Conservation (phyloP, 2,797 vertebrate genomes). For the Catamblyrhynchus diadema region DNA sequence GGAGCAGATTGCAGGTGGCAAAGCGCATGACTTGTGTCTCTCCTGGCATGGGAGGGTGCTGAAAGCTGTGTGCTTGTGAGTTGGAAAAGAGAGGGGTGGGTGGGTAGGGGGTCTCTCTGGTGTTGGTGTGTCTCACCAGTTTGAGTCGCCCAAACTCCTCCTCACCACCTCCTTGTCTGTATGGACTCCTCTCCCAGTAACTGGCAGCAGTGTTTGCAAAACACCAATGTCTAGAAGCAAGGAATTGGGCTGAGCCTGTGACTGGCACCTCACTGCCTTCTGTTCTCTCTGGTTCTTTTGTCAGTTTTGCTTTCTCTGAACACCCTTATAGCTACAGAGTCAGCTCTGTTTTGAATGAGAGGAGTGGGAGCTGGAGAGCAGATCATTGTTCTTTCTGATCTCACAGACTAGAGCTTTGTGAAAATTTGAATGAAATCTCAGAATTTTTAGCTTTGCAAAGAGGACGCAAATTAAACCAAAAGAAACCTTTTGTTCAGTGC, state of each 20-base stretch:
- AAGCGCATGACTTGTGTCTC: fast-evolving
- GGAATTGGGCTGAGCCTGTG: not conserved
- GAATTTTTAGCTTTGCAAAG: not conserved
- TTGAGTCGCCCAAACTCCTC: not conserved
- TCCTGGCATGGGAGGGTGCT: not conserved
- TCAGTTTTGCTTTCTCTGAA: not conserved
- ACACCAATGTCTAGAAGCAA: fast-evolving
- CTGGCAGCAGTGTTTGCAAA: not conserved
- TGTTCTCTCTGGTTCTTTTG: not conserved
- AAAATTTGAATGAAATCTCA: not conserved
- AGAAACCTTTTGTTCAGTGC: not conserved
- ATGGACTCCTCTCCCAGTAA: not conserved
- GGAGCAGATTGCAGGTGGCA: not conserved
- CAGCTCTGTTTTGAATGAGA: not conserved
- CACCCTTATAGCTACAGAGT: not conserved
- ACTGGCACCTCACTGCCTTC: not conserved
- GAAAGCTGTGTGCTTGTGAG: not conserved
- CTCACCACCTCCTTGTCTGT: not conserved
- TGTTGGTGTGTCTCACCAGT: not conserved
- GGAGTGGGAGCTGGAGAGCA: not conserved
- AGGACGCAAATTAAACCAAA: not conserved
- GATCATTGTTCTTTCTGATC: not conserved
- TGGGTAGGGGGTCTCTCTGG: fast-evolving
- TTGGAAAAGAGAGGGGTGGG: not conserved
- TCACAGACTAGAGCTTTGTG: not conserved